Evolutionary conservation across 1,140 invertebrate genomes (phyloP).

Genomic region (Eufriesea mexicana): DNA sequence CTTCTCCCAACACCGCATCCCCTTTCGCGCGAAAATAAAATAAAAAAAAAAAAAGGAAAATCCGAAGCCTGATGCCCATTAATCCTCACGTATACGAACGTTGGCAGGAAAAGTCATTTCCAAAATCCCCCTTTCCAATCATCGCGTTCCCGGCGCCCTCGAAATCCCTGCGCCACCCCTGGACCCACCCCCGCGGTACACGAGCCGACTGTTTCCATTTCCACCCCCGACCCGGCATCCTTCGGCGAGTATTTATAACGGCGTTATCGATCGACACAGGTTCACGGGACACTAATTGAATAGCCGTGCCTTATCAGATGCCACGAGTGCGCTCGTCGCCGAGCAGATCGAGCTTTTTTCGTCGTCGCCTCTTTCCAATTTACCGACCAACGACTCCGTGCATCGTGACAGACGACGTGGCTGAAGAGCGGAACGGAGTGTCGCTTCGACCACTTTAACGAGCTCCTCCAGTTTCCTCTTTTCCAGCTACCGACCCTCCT

Average conservation of each 20-base stretch:
- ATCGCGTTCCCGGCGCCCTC: background rate
- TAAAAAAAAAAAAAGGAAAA: background rate
- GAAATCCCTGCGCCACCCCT: background rate
- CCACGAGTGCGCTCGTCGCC: slow-evolving; percentile 29
- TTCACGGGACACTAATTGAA: slow-evolving; percentile 30
- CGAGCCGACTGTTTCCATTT: slow-evolving; percentile 10
- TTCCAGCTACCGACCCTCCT: background rate
- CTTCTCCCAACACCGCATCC: too few relatives aligned
- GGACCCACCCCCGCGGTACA: background rate
- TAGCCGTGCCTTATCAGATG: slow-evolving; percentile 33
- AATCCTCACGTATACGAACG: background rate
- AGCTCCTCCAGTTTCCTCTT: slow-evolving; percentile 37
- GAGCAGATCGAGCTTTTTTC: slow-evolving; percentile 27
- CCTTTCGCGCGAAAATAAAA: too few relatives aligned
- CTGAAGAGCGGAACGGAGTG: slow-evolving; percentile 25
- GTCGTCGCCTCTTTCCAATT: slow-evolving; percentile 51
- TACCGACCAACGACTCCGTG: slow-evolving; percentile 28
- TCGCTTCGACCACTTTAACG: slow-evolving; percentile 52
- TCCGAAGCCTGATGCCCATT: background rate
- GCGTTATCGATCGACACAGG: slow-evolving; percentile 21
- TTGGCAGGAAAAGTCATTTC: background rate
- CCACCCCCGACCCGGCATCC: background rate
- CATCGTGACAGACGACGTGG: slow-evolving; percentile 33
- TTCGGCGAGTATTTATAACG: slow-evolving; percentile 11
- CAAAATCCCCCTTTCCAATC: background rate